Percentiles rank a stretch among this genome's conserved stretches.
phyloP scores from a whole-genome alignment of 2,888 invertebrate species.

The Aphidoletes aphidimyza region DNA sequence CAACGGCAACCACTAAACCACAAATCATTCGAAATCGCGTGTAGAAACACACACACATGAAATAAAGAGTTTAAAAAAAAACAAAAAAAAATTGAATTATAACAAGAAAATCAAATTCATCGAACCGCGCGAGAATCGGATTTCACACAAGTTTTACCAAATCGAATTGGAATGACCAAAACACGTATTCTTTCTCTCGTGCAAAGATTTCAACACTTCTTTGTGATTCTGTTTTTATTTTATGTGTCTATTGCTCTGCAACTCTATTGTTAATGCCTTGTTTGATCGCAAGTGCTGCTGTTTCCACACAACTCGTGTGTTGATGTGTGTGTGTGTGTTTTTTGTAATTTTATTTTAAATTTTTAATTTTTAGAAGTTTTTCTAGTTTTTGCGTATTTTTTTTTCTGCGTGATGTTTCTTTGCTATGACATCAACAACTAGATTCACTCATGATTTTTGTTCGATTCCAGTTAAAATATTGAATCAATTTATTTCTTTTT shows the following conservation, averaged over 20 bases:
- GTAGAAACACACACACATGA: too few relatives aligned
- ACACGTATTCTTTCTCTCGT: background rate
- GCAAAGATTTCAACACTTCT: slow-evolving; percentile 48
- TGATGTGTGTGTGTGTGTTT: background rate
- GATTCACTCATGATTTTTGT: slow-evolving; percentile 28
- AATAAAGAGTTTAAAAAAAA: too few relatives aligned
- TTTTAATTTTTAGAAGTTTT: slow-evolving; percentile 42
- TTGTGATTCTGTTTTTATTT: background rate
- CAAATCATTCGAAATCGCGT: too few relatives aligned
- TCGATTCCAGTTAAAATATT: background rate
- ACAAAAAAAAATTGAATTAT: background rate
- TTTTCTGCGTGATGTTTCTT: background rate
- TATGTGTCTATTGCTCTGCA: slow-evolving; percentile 42
- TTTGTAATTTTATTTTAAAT: background rate
- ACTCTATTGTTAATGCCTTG: background rate
- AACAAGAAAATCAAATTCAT: slow-evolving; percentile 40
- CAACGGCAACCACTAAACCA: background rate
- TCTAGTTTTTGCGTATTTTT: slow-evolving; percentile 22
- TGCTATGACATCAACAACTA: slow-evolving; percentile 31
- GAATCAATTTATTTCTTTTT: background rate
- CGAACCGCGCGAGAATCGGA: slow-evolving; percentile 3
- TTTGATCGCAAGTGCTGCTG: background rate
- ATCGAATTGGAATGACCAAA: slow-evolving; percentile 33
- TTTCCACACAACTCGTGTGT: background rate
- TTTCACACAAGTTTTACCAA: background rate